Base-by-base conservation (phyloP, 2,888 invertebrate species). In the Drosophila nr. perissopoda region DNA sequence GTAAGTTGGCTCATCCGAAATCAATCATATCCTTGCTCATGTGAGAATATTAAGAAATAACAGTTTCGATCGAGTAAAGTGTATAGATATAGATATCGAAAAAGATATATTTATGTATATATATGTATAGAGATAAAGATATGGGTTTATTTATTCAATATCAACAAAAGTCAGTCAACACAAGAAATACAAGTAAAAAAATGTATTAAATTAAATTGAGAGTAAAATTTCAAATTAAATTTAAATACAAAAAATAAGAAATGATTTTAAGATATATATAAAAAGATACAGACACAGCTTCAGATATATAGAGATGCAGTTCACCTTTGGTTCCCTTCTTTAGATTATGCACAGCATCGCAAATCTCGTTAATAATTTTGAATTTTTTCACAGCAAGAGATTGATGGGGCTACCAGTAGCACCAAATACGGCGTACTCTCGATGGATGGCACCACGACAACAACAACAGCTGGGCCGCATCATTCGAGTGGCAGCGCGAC, bases 371-470 rank as follows among this genome's bases (percentile, higher is more conserved):
- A 10, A 53, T 21, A 2, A 13, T 7, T 27, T 54, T 36, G 25
- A 8, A n/a, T 38, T n/a, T 36, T 36, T 56, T 56, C n/a, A n/a
- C 80, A 96, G 95, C 95, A 95, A 92, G 96, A 96, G 90, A 92
- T 94, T 51, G 95, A 94, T 92, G 92, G 93, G 73, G 94, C 94
- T 69, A 91, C 93, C 10, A 88, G 93, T 64, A 94, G 94, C 63
- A 94, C 94, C 38, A 96, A 96, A 85, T 97, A 96, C 80, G 97
- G 97, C 2, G 96, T 97, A 0, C 91, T 97, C 59, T 96, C 97
- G 85, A 94, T 97, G 71, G 97, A 97, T 90, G 96, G 96, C 45
- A 87, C 90, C 0, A 83, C 84, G 36, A 82, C 87, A 7, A 80
- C 83, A 2, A 87, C 89, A 4, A 96, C 95, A 36, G 95, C 95